Conservation (phyloP, 2,113 vertebrate species). For the Condylura cristata region DNA sequence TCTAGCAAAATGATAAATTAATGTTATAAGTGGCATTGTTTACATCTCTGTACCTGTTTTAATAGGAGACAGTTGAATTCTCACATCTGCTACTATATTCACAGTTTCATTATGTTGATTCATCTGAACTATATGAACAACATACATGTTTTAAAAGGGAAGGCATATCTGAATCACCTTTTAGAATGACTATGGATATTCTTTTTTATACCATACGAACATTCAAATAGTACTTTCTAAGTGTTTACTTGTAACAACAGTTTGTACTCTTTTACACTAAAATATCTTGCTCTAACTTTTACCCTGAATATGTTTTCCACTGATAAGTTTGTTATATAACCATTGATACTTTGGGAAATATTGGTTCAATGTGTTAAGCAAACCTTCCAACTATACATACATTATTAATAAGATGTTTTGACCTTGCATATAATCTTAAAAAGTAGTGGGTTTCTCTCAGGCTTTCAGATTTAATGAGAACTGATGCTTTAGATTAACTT, state of each 20-base stretch:
- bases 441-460: not conserved
- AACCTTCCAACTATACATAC: not conserved
- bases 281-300: not conserved
- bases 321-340: not conserved
- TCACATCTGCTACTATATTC: not conserved
- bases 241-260: not conserved
- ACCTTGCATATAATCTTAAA: not conserved
- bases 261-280: not conserved
- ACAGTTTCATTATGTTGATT: not conserved
- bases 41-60: not conserved
- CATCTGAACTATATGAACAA: not conserved
- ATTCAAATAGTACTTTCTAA: not conserved
- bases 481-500: not conserved
- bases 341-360: not conserved
- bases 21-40: not conserved
- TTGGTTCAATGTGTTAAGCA: not conserved
- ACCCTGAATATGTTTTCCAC: not conserved
- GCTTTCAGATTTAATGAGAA: not conserved
- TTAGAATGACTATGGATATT: not conserved
- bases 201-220: not conserved
- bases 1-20: not conserved
- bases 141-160: not conserved
- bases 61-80: not conserved
- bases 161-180: not conserved
- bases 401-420: not conserved